Conservation (phyloP, 1,140 invertebrate genomes). For the Nymphalis io region DNA sequence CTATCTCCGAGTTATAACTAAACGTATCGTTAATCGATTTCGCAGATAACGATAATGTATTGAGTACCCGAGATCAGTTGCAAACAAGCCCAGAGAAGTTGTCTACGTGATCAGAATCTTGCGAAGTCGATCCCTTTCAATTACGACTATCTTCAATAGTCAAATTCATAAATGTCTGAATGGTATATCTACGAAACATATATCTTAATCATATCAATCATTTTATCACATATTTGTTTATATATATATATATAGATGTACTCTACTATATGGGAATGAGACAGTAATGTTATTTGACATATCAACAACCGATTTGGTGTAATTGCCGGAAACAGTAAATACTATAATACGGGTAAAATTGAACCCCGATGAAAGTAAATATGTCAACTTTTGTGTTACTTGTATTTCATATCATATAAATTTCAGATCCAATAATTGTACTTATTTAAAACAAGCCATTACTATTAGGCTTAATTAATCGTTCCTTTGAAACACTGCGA, state of each 20-base stretch:
- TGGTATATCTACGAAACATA: conserved; percentile 26
- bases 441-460: conserved; percentile 23
- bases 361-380: background rate
- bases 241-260: background rate
- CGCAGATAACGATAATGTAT: conserved; percentile 64
- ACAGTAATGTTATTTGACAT: background rate
- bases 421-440: conserved; percentile 17
- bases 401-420: conserved; percentile 16
- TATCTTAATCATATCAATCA: conserved; percentile 29
- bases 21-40: conserved; percentile 65
- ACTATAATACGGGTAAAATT: background rate
- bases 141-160: conserved; percentile 64
- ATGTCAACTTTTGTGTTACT: too few relatives aligned
- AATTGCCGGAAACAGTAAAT: background rate
- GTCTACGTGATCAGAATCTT: conserved; percentile 51
- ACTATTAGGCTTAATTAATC: conserved; percentile 32
- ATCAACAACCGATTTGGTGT: background rate
- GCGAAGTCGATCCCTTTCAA: conserved; percentile 56
- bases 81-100: conserved; percentile 43
- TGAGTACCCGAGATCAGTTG: conserved; percentile 52
- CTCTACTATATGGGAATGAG: background rate
- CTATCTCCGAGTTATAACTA: conserved; percentile 44
- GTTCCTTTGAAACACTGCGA: conserved; percentile 40
- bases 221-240: conserved; percentile 11
- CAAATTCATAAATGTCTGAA: conserved; percentile 54